phyloP scores from a whole-genome alignment of 2,797 vertebrate genomes.

The Florisuga fusca region DNA sequence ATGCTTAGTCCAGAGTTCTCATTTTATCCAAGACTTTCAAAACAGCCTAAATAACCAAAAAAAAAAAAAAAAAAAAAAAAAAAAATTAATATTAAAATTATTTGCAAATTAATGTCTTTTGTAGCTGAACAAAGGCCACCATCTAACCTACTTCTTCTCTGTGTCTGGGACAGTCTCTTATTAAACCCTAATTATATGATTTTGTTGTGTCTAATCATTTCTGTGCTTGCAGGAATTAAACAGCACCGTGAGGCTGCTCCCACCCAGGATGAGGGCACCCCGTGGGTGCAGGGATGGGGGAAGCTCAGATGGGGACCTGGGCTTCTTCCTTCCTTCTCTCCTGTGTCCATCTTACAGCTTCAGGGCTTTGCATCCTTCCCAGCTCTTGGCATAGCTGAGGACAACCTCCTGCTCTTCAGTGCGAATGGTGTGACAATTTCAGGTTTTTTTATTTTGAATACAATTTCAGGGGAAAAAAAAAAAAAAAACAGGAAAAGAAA shows the following conservation, averaged over 20 bases:
- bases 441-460: not conserved
- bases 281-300: fast-evolving
- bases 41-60: conserved; percentile 39
- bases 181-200: conserved; percentile 65
- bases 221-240: conserved; percentile 43
- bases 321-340: not conserved
- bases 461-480: not conserved
- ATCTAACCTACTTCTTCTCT: conserved; percentile 51
- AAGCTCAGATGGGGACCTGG: not conserved
- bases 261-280: not conserved
- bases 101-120: conserved; percentile 68
- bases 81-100: conserved; percentile 50
- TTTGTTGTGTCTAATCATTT: conserved; percentile 51
- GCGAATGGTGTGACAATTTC: not conserved
- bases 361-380: not conserved
- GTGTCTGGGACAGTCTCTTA: conserved; percentile 58
- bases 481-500: not conserved
- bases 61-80: not conserved
- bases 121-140: conserved; percentile 64
- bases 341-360: not conserved
- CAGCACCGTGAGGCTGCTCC: not conserved
- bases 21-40: conserved; percentile 44
- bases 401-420: not conserved
- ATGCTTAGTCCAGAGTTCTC: conserved; percentile 49
- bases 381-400: not conserved